Percentiles rank a stretch among this genome's conserved stretches.
Conservation (phyloP, 2,113 vertebrate genomes). For the Thymallus thymallus region DNA sequence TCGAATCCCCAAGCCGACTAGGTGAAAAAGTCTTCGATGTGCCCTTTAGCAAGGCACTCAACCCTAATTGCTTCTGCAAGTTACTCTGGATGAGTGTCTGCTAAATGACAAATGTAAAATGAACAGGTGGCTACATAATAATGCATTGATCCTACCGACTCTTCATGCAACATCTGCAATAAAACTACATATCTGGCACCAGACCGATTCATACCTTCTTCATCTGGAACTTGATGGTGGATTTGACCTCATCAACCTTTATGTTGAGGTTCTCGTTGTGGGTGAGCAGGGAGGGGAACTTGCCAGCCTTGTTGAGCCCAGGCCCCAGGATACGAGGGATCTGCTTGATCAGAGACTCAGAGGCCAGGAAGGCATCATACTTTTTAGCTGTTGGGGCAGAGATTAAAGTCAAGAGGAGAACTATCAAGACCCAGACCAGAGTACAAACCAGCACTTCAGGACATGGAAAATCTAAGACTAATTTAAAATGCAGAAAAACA, state of each 20-base stretch:
- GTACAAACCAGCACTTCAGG: background rate
- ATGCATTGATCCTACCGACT: background rate
- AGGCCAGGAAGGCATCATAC: conserved; percentile 97
- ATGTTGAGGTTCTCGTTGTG: conserved; percentile 96
- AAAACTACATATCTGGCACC: background rate
- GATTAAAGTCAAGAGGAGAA: background rate
- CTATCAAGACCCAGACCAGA: background rate
- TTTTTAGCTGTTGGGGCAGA: conserved; percentile 84
- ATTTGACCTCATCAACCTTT: conserved; percentile 97
- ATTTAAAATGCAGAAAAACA: no score
- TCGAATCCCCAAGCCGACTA: no score
- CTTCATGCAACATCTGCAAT: no score
- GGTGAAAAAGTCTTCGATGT: no score
- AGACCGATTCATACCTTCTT: conserved; percentile 83
- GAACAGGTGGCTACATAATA: background rate
- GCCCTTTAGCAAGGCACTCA: no score
- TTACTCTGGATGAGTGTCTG: no score
- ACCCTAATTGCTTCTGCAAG: no score
- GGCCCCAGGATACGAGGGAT: conserved; percentile 94
- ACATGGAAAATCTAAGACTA: no score
- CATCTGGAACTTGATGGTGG: conserved; percentile 99
- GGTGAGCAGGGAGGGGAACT: conserved; percentile 95
- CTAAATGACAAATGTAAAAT: no score
- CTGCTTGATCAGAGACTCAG: conserved; percentile 93
- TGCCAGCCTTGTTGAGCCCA: conserved; percentile 94